Percentiles rank a stretch among this genome's conserved stretches.
These are phyloP conservation scores for Nemoura dubitans DNA, from an alignment of 2,888 invertebrate genomes.

Conservation along the genomic window DNA sequence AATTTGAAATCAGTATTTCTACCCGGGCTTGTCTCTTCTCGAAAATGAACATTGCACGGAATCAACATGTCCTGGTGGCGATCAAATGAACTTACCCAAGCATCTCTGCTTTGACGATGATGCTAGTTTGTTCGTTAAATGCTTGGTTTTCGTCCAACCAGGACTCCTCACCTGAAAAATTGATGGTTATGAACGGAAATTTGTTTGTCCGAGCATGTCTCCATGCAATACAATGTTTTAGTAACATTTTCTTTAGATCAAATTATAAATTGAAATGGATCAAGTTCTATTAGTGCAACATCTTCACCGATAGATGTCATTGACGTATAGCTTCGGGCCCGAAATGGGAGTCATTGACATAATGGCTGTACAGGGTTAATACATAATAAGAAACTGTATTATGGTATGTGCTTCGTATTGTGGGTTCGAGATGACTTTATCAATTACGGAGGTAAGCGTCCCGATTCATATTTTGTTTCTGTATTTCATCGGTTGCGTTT, in stretches of 20 bases:
- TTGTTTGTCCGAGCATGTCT: neutral
- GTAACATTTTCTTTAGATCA: neutral
- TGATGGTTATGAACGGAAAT: neutral
- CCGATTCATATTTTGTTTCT: neutral
- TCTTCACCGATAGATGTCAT: constrained; percentile 47
- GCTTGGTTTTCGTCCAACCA: neutral
- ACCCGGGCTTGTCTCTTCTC: constrained; percentile 46
- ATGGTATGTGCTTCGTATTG: constrained; percentile 23
- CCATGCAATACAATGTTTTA: neutral
- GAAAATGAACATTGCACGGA: neutral
- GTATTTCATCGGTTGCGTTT: neutral
- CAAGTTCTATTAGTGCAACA: constrained; percentile 28
- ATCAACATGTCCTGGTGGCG: constrained; percentile 7
- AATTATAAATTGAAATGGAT: neutral
- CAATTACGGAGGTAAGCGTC: constrained; percentile 40
- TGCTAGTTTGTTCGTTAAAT: neutral
- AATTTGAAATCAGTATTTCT: constrained; percentile 45
- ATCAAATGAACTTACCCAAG: neutral
- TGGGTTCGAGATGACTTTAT: constrained; percentile 31
- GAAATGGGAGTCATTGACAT: constrained; percentile 55
- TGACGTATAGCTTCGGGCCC: constrained; percentile 47
- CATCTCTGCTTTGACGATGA: neutral
- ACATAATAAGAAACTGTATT: constrained; percentile 43
- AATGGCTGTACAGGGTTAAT: constrained; percentile 52
- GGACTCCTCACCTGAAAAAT: neutral